phyloP scores from a whole-genome alignment of 2,888 invertebrate species.

The Nymphalis polychloros region DNA sequence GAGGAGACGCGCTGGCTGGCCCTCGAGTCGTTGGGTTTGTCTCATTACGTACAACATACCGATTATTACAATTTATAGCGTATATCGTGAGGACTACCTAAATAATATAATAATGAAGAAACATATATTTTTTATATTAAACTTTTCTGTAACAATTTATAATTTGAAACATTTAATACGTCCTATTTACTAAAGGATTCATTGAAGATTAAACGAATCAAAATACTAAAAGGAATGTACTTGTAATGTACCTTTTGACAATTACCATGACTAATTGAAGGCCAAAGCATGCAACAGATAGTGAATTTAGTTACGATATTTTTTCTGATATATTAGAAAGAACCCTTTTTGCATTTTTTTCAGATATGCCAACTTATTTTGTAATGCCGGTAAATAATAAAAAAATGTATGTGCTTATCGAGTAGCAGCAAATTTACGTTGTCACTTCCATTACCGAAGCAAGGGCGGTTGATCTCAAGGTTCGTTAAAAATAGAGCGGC shows the following conservation, averaged over 20 bases:
- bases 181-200: too few species aligned
- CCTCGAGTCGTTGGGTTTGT: constrained; percentile 48
- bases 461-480: constrained; percentile 80
- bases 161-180: too few species aligned
- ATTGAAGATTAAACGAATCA: too few species aligned
- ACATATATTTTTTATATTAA: too few species aligned
- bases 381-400: background rate
- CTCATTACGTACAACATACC: constrained; percentile 38
- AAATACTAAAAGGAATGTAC: too few species aligned
- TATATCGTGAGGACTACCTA: too few species aligned
- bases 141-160: too few species aligned
- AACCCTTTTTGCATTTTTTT: background rate
- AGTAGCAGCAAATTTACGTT: constrained; percentile 44
- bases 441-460: constrained; percentile 61
- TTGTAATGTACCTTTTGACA: too few species aligned
- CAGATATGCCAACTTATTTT: background rate
- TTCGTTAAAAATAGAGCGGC: constrained; percentile 77
- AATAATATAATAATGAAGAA: too few species aligned
- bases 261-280: background rate
- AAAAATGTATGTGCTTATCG: constrained; percentile 39
- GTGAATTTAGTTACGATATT: background rate
- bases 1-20: constrained; percentile 67
- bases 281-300: background rate
- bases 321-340: background rate
- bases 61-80: constrained; percentile 32